Base-by-base conservation (phyloP, 2,888 invertebrate species). In the Sphaerophoria rueppellii region DNA sequence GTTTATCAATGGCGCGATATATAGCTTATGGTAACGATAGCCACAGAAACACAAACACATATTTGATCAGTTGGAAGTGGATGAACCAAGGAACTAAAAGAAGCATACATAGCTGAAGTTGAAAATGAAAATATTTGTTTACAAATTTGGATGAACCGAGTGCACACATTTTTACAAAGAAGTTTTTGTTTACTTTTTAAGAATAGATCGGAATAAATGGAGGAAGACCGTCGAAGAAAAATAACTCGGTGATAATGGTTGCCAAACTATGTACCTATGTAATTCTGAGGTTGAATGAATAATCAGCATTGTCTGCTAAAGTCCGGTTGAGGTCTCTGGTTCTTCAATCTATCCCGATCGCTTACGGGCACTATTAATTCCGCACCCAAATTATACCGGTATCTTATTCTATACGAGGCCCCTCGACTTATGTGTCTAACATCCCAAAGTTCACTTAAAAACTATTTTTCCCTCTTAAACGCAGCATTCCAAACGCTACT, bases 91-190 rank as follows among this genome's bases (percentile, higher is more conserved):
- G 12, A 43, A 9, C 43, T 12, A 43, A 43, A 9, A 43, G 43
- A 43, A 11, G 43, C 43, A 43, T 43, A 40, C 40, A 24, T 24
- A 24, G 24, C 24, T 24, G 24, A 24, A 43, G 43, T 43, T 9
- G 12, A 57, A 70, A 79, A 79, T 79, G 65, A 65, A 75, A 67
- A 65, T 75, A 79, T 79, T 83, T 76, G 74, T 82, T 79, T 82
- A 82, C 82, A 79, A 82, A 67, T 79, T 82, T 67, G 60, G 73
- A 74, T 82, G 65, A 35, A 37, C 3, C 11, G 11, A 6, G 16
- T 71, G 75, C 76, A 60, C 46, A 43, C 24, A 72, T 60, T 57
- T 60, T 60, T 43, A 24, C 12, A 60, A 6, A 40, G 24, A 6
- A 40, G n/a, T 73, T 73, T 48, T 50, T 79, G 70, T 79, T 79